These are phyloP conservation scores for Perodicticus potto DNA, from an alignment of 2,797 vertebrate species.

Conservation along the genomic window DNA sequence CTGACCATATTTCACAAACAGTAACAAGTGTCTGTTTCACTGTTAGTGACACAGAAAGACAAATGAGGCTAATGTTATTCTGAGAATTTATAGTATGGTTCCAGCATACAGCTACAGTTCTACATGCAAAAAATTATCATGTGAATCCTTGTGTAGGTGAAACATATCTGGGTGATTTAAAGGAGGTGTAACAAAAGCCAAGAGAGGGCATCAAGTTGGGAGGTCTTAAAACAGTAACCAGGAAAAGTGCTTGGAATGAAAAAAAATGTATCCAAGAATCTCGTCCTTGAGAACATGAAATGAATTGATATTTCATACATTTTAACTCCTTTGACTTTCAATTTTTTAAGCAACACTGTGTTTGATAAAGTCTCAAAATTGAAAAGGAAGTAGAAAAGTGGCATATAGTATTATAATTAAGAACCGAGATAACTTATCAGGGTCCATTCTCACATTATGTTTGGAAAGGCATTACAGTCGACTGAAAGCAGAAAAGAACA, in stretches of 20 bases:
- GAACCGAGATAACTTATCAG: neutral
- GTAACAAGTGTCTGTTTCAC: constrained; percentile 26
- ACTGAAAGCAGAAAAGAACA: constrained; percentile 27
- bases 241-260: neutral
- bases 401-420: neutral
- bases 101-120: neutral
- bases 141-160: constrained; percentile 6
- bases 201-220: neutral
- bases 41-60: constrained; percentile 59
- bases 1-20: constrained; percentile 47
- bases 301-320: neutral
- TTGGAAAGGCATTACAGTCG: neutral
- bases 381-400: neutral
- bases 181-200: constrained; percentile 17
- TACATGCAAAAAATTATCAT: constrained; percentile 25
- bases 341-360: neutral
- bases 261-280: constrained; percentile 9
- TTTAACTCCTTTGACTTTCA: constrained; percentile 15
- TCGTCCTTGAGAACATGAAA: constrained; percentile 33
- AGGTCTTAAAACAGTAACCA: constrained; percentile 11
- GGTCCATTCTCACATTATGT: neutral
- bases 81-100: constrained; percentile 34
- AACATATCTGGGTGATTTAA: neutral
- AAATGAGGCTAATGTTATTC: constrained; percentile 48
- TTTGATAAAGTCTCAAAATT: constrained; percentile 56